A percentile compares a stretch with the other conserved stretches of the same genome.
Evolutionary conservation across 2,888 invertebrate species (phyloP).

Genomic region (Zygaena filipendulae): DNA sequence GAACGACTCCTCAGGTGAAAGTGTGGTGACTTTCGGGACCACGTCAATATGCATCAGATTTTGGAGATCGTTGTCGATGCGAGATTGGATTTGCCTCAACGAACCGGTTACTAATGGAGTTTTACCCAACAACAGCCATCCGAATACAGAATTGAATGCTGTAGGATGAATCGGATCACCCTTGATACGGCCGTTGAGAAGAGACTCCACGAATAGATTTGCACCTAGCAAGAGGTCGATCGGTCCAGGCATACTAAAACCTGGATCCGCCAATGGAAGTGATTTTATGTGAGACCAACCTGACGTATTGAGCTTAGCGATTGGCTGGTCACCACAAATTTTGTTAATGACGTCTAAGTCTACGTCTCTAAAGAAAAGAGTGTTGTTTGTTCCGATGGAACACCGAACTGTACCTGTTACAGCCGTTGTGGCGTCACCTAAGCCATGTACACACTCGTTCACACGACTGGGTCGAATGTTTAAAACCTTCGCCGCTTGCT

Average conservation of each 20-base stretch:
- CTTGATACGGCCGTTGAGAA: slow-evolving; percentile 2
- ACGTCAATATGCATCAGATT: slow-evolving; percentile 1
- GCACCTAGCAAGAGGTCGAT: slow-evolving; percentile 12
- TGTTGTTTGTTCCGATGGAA: slow-evolving; percentile 1
- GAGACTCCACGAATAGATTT: slow-evolving; percentile 7
- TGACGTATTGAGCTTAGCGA: slow-evolving; percentile 9
- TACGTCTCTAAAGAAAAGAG: slow-evolving; percentile 1
- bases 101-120: slow-evolving; percentile 1
- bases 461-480: neutral
- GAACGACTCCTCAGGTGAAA: neutral
- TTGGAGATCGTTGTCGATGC: slow-evolving; percentile 2
- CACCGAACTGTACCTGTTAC: slow-evolving; percentile 2
- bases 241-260: slow-evolving; percentile 8
- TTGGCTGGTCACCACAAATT: slow-evolving; percentile 9
- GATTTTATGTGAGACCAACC: slow-evolving; percentile 6
- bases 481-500: slow-evolving; percentile 2
- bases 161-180: slow-evolving; percentile 4
- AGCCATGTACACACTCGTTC: slow-evolving; percentile 1
- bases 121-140: slow-evolving; percentile 8
- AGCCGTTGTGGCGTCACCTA: slow-evolving; percentile 2
- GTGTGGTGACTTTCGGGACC: neutral
- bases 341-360: slow-evolving; percentile 2
- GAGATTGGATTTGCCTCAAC: slow-evolving; percentile 1
- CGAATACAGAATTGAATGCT: slow-evolving; percentile 9
- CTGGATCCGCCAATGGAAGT: slow-evolving; percentile 12